Base-by-base conservation (phyloP, 1,140 invertebrate species). In the Drosophila truncata region DNA sequence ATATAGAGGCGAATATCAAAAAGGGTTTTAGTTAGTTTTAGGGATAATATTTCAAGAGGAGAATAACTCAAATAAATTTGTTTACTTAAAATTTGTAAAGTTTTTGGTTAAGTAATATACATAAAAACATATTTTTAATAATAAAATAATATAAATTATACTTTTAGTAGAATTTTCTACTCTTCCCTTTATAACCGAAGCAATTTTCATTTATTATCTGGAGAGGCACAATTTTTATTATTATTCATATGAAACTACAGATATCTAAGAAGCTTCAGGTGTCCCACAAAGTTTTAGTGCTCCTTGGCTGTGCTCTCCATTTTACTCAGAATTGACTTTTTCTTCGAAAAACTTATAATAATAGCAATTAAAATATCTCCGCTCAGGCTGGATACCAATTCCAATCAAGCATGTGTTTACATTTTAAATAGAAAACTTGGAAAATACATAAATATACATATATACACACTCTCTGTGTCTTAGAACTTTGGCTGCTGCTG, bases 401-500 rank as follows among this genome's bases (percentile, higher is more conserved):
- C 65, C 83, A 86, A 86, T 86, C 82, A 86, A 69, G 79, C 83
- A 87, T 86, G 83, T 86, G 83, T 86, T 86, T 86, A 86, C 85
- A 87, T 87, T 87, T 82, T 82, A 86, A 87, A 87, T 86, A 65
- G 79, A 82, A 86, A 86, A 86, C 79, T 87, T 79, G 67, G 73
- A 74, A 82, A 85, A 82, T 75, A 86, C 64, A 72, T 72, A 60
- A 42, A 72, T 71, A 41, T 29, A 69, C 37, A 18, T 44, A 29
- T 25, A 7, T 3, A 41, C 41, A 46, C 61, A 62, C 65, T 52
- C 37, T 33, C 14, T 14, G 42, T 41, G 67, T 72, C 60, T 75
- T 88, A 76, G 63, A 82, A 82, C 70, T 91, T 86, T 52, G 33
- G 9, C 46, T 67, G 62, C 55, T 49, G 25, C 55, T 49, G 25